These are phyloP conservation scores for Cantharis flavilabris DNA, from an alignment of 2,888 invertebrate species.

Conservation along the genomic window DNA sequence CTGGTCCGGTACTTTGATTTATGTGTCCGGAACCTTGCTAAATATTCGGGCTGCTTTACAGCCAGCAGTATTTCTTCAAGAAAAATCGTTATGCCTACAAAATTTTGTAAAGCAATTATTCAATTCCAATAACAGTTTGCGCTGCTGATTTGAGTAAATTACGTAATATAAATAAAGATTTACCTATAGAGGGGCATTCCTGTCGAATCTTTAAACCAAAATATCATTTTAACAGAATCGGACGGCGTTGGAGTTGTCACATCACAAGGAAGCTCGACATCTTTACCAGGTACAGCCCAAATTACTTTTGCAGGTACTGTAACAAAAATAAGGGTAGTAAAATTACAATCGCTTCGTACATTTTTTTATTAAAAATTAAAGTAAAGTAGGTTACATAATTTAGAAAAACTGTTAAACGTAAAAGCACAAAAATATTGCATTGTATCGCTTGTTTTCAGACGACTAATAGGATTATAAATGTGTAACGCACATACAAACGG, in stretches of 20 bases:
- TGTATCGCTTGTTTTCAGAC: conserved; percentile 30
- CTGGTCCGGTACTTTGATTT: conserved; percentile 50
- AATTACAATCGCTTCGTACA: neutral
- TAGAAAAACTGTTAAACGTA: conserved; percentile 7
- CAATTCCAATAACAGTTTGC: neutral
- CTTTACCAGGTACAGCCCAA: conserved; percentile 78
- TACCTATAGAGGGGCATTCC: conserved; percentile 89
- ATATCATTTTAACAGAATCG: conserved; percentile 78
- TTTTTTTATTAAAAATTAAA: neutral
- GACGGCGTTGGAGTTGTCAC: conserved; percentile 72
- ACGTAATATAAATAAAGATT: conserved; percentile 36
- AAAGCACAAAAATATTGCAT: conserved; percentile 22
- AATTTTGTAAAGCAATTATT: neutral
- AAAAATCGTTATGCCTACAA: conserved; percentile 38
- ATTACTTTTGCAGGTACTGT: conserved; percentile 68
- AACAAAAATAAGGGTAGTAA: conserved; percentile 43
- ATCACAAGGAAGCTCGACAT: conserved; percentile 83
- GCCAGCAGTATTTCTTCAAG: conserved; percentile 43
- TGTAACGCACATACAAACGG: conserved; percentile 29
- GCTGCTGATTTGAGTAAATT: neutral
- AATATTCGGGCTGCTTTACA: conserved; percentile 51
- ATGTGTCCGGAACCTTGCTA: conserved; percentile 48
- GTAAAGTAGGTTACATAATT: neutral
- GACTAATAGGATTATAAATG: conserved; percentile 31
- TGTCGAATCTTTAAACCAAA: conserved; percentile 87